Evolutionary conservation across 2,113 vertebrate genomes (phyloP).

Genomic region (Tetraodon nigroviridis): DNA sequence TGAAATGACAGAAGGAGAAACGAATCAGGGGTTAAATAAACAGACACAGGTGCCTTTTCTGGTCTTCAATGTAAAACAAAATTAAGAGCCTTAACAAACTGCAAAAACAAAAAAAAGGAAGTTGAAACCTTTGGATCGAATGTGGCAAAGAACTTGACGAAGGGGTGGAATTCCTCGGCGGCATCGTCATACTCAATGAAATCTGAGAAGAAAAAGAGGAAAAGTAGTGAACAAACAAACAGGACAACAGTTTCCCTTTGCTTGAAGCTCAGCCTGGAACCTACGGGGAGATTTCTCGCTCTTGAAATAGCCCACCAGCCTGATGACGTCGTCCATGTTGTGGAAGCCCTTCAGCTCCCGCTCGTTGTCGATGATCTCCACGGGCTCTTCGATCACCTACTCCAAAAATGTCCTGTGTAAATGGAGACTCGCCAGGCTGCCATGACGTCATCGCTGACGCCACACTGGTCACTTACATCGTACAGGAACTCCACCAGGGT

Average conservation of each 20-base stretch:
- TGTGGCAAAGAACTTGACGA: constrained; percentile 88
- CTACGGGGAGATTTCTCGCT: constrained; percentile 82
- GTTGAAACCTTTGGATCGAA: constrained; percentile 83
- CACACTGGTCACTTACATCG: constrained; percentile 73
- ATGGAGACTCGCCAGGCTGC: too few species aligned
- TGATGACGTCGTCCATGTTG: constrained; percentile 86
- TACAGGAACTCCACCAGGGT: constrained; percentile 89
- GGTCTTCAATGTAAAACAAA: neutral
- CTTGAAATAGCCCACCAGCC: constrained; percentile 89
- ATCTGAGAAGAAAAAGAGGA: constrained; percentile 62
- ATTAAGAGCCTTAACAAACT: neutral
- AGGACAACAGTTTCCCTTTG: neutral
- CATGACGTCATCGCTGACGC: neutral
- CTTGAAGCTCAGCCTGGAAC: constrained; percentile 36
- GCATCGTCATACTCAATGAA: constrained; percentile 85
- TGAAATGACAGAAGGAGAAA: constrained; percentile 38
- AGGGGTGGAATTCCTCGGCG: constrained; percentile 89
- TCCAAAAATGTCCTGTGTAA: neutral
- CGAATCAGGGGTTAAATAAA: neutral
- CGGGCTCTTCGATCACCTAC: constrained; percentile 81
- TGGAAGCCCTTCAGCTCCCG: constrained; percentile 84
- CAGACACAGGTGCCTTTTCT: neutral
- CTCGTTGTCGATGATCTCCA: constrained; percentile 86
- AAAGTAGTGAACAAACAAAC: neutral
- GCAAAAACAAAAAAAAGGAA: neutral